Base-by-base conservation (phyloP, 2,113 vertebrate genomes). In the Heterotilapia buettikoferi region DNA sequence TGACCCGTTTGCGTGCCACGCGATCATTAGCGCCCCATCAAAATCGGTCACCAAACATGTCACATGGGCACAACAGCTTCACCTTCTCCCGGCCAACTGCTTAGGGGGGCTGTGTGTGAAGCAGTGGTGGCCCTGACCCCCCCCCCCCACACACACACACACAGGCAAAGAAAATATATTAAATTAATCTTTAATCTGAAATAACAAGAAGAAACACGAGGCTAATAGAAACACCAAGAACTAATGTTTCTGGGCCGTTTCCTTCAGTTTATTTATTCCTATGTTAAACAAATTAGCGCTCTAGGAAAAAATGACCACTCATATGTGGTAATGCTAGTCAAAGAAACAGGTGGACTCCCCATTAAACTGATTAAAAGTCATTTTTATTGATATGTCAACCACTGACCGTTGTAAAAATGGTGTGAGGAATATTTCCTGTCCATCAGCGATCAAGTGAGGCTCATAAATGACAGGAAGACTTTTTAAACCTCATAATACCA, bases 1-100 rank as follows among this genome's bases (percentile, higher is more conserved):
- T 92, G 86, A 91, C 86, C 91, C 8, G 76, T 84, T 97, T 97
- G 96, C 95, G 87, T 98, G 97, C 96, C 90, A 96, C 40, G 85
- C 79, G n/a, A 50, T 96, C 94, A 95, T 97, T 96, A 97, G 90
- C 19, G 47, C 59, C 61, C 84, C 21, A 81, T 92, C 90, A 90
- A 82, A 94, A 96, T 26, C 86, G 85, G 94, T 94, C 96, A 95
- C 94, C 91, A 89, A 96, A 94, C 92, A 94, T 88, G 94, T 96
- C 97, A 97, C 96, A 96, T 96, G 97, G 89, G 71, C 43, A 11
- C 43, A 47, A 50, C 71, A 7, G 6, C 71, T 47, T 76, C 71
- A 31, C 71, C 94, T 66, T 38, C 61, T 38, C 31, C 31, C 18
- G 87, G 93, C 84, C 10, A 10, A 43, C 38, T 40, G 57, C 57